Percentiles rank a stretch among this genome's conserved stretches.
phyloP scores from a whole-genome alignment of 2,113 vertebrate species.

The Atherinomorus stipes region DNA sequence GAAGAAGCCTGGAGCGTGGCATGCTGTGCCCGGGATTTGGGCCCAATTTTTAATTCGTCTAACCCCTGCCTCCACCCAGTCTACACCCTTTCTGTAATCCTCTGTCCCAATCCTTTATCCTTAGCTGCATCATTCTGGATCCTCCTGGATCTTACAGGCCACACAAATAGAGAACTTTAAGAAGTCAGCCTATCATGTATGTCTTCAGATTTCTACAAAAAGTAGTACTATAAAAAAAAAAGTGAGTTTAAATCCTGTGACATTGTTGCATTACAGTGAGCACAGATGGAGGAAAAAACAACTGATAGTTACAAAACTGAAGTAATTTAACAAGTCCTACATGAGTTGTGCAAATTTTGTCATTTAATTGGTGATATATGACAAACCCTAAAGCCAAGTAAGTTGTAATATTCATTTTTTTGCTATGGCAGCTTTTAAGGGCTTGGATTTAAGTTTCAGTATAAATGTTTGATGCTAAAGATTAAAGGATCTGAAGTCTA shows the following conservation, averaged over 20 bases:
- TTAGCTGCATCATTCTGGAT: slow-evolving; percentile 38
- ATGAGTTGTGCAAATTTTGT: not conserved
- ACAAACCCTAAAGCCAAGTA: too few relatives aligned
- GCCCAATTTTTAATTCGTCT: slow-evolving; percentile 65
- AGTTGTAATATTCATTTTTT: too few relatives aligned
- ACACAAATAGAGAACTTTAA: slow-evolving; percentile 55
- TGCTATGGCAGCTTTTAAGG: too few relatives aligned
- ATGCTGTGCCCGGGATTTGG: slow-evolving; percentile 66
- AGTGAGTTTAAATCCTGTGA: not conserved
- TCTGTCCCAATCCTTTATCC: slow-evolving; percentile 50
- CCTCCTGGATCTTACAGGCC: slow-evolving; percentile 41
- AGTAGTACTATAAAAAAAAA: too few relatives aligned
- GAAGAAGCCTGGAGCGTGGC: slow-evolving; percentile 75
- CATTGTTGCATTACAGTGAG: not conserved
- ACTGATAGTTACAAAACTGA: not conserved
- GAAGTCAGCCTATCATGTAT: slow-evolving; percentile 9
- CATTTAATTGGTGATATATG: too few relatives aligned
- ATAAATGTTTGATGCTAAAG: too few relatives aligned
- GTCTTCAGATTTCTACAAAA: slow-evolving; percentile 17
- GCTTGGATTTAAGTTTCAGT: too few relatives aligned
- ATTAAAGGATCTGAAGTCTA: too few relatives aligned
- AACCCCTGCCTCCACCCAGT: slow-evolving; percentile 19
- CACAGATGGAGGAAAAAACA: too few relatives aligned
- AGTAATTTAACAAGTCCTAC: not conserved
- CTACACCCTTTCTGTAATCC: slow-evolving; percentile 52